Evolutionary conservation across 2,113 vertebrate species (phyloP).

Genomic region (Neopipo cinnamomea): DNA sequence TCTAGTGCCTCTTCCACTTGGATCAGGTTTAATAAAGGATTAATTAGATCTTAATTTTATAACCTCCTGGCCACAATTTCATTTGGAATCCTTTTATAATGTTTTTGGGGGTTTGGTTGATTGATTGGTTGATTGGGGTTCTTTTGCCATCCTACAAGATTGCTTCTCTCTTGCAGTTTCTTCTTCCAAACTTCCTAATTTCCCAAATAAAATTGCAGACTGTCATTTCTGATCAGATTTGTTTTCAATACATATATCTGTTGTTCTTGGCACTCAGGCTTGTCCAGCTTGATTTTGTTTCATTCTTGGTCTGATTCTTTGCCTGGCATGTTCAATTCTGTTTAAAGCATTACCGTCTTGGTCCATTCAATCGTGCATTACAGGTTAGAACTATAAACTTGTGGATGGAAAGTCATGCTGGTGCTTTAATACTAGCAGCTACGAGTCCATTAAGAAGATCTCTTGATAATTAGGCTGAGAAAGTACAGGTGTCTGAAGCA

Average conservation of each 20-base stretch:
- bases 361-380: neutral
- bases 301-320: neutral
- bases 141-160: neutral
- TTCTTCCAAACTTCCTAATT: neutral
- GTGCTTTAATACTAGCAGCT: neutral
- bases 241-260: neutral
- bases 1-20: neutral
- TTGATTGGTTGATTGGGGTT: neutral
- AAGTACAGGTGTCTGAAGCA: neutral
- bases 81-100: neutral
- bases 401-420: neutral
- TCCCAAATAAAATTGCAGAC: neutral
- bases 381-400: neutral
- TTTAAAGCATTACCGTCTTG: neutral
- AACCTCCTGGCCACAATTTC: neutral
- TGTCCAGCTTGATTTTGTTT: neutral
- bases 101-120: rapidly evolving
- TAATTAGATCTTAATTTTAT: neutral
- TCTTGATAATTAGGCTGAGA: neutral
- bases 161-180: neutral
- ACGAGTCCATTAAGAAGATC: neutral
- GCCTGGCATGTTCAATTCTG: neutral
- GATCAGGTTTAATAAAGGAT: neutral
- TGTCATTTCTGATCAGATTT: neutral
- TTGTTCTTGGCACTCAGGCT: neutral